These are phyloP conservation scores for Hypothenemus hampei DNA, from an alignment of 1,140 invertebrate species.

Conservation along the genomic window DNA sequence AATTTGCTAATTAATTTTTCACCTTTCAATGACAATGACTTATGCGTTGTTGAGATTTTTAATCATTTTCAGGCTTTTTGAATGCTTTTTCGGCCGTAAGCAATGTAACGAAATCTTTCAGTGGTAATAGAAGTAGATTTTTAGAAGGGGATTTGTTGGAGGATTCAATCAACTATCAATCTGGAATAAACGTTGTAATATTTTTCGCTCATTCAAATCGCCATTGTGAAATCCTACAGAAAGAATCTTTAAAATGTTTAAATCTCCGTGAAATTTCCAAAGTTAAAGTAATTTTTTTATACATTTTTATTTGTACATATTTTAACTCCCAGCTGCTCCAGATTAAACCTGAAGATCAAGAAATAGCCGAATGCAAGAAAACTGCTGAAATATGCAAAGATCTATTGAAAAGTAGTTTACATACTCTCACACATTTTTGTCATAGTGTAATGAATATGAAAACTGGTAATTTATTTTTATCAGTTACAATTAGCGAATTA, in stretches of 20 bases:
- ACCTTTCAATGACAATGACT: no score
- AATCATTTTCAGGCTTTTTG: no score
- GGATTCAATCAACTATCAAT: no score
- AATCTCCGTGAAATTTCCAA: slow-evolving; percentile 21
- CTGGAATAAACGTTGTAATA: slow-evolving; percentile 31
- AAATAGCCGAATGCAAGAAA: slow-evolving; percentile 1
- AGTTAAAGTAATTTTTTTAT: slow-evolving; percentile 27
- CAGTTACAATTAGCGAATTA: background rate
- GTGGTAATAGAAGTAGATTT: no score
- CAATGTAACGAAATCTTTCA: no score
- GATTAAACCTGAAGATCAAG: background rate
- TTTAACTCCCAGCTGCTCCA: background rate
- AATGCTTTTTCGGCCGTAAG: no score
- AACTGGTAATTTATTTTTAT: slow-evolving; percentile 22
- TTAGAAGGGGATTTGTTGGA: no score
- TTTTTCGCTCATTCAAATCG: slow-evolving; percentile 28
- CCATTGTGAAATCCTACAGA: slow-evolving; percentile 1
- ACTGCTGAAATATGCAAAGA: slow-evolving; percentile 27
- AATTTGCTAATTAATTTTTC: no score
- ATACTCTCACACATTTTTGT: slow-evolving; percentile 27
- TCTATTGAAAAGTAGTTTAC: slow-evolving; percentile 26
- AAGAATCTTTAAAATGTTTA: slow-evolving; percentile 11
- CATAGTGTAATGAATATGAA: slow-evolving; percentile 33
- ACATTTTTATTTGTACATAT: background rate
- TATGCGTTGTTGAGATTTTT: no score